Base-by-base conservation (phyloP, 2,113 vertebrate genomes). In the Chamaetylas fuelleborni region DNA sequence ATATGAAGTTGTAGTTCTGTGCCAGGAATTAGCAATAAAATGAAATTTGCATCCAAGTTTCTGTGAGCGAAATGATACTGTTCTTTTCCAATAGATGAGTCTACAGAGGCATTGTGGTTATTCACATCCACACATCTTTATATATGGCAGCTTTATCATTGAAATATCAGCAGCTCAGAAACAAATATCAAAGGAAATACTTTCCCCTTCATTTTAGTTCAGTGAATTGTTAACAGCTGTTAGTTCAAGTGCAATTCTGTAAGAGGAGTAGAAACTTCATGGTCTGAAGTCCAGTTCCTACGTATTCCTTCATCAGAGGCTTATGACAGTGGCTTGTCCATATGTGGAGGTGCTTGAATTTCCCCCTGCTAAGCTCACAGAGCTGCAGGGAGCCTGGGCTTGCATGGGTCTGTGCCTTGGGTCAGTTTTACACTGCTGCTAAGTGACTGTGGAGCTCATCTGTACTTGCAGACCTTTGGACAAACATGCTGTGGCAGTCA, bases 151-250 rank as follows among this genome's bases (percentile, higher is more conserved):
- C 33, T 96, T 96, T 94, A 82, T 69, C 74, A 76, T 3, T 43
- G 50, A 90, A 89, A 48, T 74, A 95, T 82, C 94, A 89, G 69
- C 69, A 86, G n/a, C 45, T 91, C 42, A 79, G 78, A 79, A 88
- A 86, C 25, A 86, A 86, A 78, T 83, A 84, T 66, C 51, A 34
- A 72, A 72, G 61, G 64, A 92, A 85, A 76, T 74, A 81, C 2
- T 2, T 91, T 57, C 65, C 17, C 40, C 38, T 91, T 94, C 14
- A 0, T 71, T 87, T 89, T 57, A 92, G 23, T 87, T 82, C 73
- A 69, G 26, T 58, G 70, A 95, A 95, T 73, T 82, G 81, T 54
- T 94, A 86, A n/a, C 62, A 93, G 94, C 81, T 94, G 81, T 93
- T 86, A 29, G 64, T 77, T 73, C 62, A 48, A 22, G 42, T 70